phyloP scores from a whole-genome alignment of 2,113 vertebrate genomes.

The Cranoglanis bouderius region DNA sequence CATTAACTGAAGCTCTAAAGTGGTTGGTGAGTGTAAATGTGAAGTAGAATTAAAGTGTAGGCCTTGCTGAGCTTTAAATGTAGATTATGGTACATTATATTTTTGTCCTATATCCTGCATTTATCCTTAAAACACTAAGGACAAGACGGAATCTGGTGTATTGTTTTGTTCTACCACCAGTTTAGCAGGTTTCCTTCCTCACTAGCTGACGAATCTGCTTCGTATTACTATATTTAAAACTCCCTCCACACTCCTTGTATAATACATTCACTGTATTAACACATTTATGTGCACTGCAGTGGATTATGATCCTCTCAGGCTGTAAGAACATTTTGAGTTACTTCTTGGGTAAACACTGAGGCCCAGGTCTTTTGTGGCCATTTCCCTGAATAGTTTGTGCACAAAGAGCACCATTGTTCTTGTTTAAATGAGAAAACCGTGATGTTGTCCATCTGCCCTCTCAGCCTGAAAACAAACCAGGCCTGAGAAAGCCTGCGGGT shows the following conservation, averaged over 20 bases:
- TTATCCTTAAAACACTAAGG: background rate
- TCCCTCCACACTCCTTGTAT: background rate
- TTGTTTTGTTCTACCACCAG: background rate
- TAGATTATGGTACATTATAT: background rate
- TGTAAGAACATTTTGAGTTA: constrained; percentile 57
- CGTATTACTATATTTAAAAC: background rate
- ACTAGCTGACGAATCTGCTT: background rate
- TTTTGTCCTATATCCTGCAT: background rate
- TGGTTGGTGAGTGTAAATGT: no score
- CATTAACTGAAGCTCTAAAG: background rate
- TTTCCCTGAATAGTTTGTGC: constrained; percentile 66
- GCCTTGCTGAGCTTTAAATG: background rate
- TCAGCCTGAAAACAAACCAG: constrained; percentile 63
- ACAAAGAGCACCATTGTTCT: constrained; percentile 73
- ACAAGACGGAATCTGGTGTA: background rate
- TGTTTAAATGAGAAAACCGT: constrained; percentile 69
- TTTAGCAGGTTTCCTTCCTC: background rate
- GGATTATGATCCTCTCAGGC: background rate
- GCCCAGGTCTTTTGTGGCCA: constrained; percentile 59
- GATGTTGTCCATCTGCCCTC: constrained; percentile 61
- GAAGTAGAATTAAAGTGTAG: background rate
- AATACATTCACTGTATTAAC: background rate
- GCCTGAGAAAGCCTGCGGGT: constrained; percentile 30
- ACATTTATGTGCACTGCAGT: background rate
- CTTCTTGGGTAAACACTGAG: constrained; percentile 59